Evolutionary conservation across 1,140 invertebrate species (phyloP).

Genomic region (Eumeta japonica): DNA sequence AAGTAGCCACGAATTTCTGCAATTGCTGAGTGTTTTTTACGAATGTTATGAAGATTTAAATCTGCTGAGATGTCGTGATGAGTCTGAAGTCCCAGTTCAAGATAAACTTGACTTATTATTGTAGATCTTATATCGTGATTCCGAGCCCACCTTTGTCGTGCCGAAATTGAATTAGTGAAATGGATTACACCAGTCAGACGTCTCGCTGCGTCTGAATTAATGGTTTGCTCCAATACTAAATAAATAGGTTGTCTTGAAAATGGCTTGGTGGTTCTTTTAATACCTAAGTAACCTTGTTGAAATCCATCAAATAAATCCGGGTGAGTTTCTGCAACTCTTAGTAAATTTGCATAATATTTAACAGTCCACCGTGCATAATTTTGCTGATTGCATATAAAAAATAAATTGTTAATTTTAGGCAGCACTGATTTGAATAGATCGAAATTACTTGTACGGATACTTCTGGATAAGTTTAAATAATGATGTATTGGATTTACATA

Average conservation of each 20-base stretch:
- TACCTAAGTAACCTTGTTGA: slow-evolving; percentile 14
- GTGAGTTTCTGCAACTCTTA: slow-evolving; percentile 15
- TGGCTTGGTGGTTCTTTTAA: slow-evolving; percentile 22
- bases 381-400: slow-evolving; percentile 31
- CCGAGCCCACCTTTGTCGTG: slow-evolving; percentile 16
- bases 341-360: slow-evolving; percentile 23
- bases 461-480: slow-evolving; percentile 18
- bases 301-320: slow-evolving; percentile 11
- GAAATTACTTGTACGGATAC: slow-evolving; percentile 22
- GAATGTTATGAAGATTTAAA: slow-evolving; percentile 8
- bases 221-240: slow-evolving; percentile 21
- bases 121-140: slow-evolving; percentile 11
- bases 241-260: slow-evolving; percentile 28
- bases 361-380: slow-evolving; percentile 27
- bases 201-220: slow-evolving; percentile 23
- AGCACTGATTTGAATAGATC: slow-evolving; percentile 18
- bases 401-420: slow-evolving; percentile 26
- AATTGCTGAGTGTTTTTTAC: slow-evolving; percentile 7
- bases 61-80: slow-evolving; percentile 10
- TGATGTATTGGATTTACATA: slow-evolving; percentile 24
- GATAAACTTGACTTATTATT: slow-evolving; percentile 11
- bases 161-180: slow-evolving; percentile 22
- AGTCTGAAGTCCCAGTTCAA: slow-evolving; percentile 4
- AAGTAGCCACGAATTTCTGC: too few relatives aligned
- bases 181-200: slow-evolving; percentile 18